Base-by-base conservation (phyloP, 2,888 invertebrate species). In the Drosophila gaucha region DNA sequence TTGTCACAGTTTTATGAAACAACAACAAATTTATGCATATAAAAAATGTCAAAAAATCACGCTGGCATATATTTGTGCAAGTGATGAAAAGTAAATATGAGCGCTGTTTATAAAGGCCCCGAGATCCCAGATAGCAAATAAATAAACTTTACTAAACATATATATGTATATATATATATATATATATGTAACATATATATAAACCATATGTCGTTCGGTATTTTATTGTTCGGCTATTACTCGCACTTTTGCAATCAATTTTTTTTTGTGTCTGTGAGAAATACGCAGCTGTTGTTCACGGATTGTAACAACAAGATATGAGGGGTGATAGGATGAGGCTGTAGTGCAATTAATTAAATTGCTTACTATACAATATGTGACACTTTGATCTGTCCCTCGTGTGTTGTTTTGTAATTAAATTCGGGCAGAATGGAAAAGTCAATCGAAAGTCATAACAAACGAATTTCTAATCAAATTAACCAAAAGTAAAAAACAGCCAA, bases 11-110 rank as follows among this genome's bases (percentile, higher is more conserved):
- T 24, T 35, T 36, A 18, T 50, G 36, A 1, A 24, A 18, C 46
- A 41, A 59, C 44, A 75, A 44, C 16, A 44, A 28, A 28, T 28
- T 2, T n/a, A n/a, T n/a, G 28, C 30, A 51, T 24, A 36, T 14
- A 33, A 55, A 55, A 66, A 73, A 52, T 46, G 14, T 3, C n/a
- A 14, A 38, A 56, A 55, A 65, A 41, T 46, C 66, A 24, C 24
- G 30, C 22, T n/a, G 54, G 50, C 67, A 63, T 83, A 60, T 79
- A 62, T 87, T 87, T 87, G 78, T 55, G 74, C 85, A 63, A 73
- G 67, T 77, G 70, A 80, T 66, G 74, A 62, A 62, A 69, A 69
- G 47, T 63, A 87, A 87, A 80, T 67, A 80, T 56, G 35, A 41
- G 6, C 43, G 30, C 8, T 47, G 54, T 62, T 77, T 78, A 63